phyloP scores from a whole-genome alignment of 2,888 invertebrate species.

The Brachypalpus laphriformis region DNA sequence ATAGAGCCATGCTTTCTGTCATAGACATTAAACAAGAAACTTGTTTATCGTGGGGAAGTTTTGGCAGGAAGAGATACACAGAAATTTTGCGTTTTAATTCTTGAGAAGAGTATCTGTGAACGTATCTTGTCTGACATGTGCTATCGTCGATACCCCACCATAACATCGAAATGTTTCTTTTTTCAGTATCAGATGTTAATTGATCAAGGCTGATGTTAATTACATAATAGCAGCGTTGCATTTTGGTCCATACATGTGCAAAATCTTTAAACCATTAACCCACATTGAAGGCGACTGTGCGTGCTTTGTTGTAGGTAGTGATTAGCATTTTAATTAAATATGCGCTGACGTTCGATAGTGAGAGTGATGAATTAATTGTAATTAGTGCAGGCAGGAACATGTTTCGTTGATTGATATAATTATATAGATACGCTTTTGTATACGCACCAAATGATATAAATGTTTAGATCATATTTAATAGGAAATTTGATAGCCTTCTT shows the following conservation, averaged over 20 bases:
- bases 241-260: background rate
- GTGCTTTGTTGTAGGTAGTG: constrained; percentile 4
- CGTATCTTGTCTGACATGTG: background rate
- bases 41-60: background rate
- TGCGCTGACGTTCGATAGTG: background rate
- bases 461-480: no score
- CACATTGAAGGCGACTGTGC: constrained; percentile 1
- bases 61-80: background rate
- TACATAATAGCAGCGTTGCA: constrained; percentile 2
- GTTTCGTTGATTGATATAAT: background rate
- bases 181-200: constrained; percentile 19
- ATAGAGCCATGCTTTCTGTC: constrained; percentile 2
- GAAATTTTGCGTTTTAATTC: background rate
- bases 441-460: background rate
- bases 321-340: constrained; percentile 19
- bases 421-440: background rate
- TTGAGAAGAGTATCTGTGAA: background rate
- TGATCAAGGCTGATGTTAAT: constrained; percentile 17
- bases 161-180: background rate
- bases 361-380: constrained; percentile 1
- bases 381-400: background rate
- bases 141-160: background rate
- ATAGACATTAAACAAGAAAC: background rate
- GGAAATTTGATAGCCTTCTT: no score
- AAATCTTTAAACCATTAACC: constrained; percentile 17